A percentile compares a stretch with the other conserved stretches of the same genome.
These are phyloP conservation scores for Haemorhous mexicanus DNA, from an alignment of 2,113 vertebrate species.

Conservation along the genomic window DNA sequence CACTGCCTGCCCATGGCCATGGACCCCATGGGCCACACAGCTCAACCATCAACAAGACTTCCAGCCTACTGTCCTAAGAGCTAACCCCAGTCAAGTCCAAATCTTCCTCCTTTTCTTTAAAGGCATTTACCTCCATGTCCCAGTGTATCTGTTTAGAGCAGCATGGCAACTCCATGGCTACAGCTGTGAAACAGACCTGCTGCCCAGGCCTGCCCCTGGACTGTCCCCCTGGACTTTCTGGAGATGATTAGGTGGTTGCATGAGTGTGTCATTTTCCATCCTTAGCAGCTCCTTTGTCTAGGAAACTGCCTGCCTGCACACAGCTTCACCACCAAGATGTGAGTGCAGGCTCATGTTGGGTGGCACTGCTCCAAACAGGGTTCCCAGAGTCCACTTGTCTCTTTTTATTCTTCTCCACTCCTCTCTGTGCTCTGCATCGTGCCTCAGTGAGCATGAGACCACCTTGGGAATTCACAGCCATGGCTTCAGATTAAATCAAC, in stretches of 20 bases:
- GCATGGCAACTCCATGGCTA: not conserved
- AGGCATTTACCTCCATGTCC: not conserved
- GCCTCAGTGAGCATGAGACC: not conserved
- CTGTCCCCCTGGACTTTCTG: not conserved
- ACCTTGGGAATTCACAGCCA: not conserved
- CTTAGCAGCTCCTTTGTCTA: not conserved
- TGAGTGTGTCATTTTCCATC: not conserved
- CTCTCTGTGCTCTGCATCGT: not conserved
- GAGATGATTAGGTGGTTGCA: not conserved
- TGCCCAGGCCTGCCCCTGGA: not conserved
- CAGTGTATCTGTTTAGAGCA: not conserved
- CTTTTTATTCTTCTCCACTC: not conserved
- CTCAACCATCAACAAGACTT: not conserved
- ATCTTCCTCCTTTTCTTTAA: not conserved
- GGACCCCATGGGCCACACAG: not conserved
- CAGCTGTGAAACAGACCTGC: not conserved
- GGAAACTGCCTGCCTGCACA: not conserved
- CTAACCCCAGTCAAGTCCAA: not conserved
- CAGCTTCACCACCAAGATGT: fast-evolving
- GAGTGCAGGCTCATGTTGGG: not conserved
- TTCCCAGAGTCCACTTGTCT: not conserved
- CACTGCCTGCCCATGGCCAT: not conserved
- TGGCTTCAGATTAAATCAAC: not conserved
- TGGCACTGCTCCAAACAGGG: not conserved
- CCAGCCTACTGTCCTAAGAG: not conserved